These are phyloP conservation scores for Tragulus kanchil DNA, from an alignment of 2,113 vertebrate species.

Conservation along the genomic window DNA sequence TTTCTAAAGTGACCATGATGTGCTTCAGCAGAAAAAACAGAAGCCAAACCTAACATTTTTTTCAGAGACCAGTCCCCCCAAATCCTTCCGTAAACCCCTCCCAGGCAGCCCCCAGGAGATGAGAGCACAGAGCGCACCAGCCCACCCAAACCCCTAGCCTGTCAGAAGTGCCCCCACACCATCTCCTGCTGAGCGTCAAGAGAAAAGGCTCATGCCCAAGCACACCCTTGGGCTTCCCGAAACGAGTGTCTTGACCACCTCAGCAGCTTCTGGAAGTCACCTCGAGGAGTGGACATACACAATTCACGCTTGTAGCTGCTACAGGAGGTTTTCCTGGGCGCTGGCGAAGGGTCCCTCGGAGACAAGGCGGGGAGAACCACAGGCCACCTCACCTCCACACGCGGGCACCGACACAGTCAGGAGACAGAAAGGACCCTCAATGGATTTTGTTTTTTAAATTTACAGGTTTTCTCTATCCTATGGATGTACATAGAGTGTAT, in stretches of 20 bases:
- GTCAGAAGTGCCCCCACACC: neutral
- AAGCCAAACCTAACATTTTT: neutral
- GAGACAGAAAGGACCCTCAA: neutral
- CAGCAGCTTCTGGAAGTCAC: neutral
- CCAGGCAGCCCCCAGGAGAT: neutral
- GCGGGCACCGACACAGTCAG: neutral
- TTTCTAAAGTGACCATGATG: neutral
- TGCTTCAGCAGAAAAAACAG: neutral
- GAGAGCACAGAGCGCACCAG: too few relatives aligned
- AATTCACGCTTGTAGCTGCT: neutral
- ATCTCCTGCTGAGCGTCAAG: neutral
- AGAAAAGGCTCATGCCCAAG: neutral
- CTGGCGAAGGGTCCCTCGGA: neutral
- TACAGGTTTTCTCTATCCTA: neutral
- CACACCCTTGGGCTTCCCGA: neutral
- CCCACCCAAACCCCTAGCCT: neutral
- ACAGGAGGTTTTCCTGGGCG: neutral
- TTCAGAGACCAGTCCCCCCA: neutral
- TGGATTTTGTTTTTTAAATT: neutral
- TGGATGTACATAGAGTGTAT: neutral
- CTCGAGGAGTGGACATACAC: accelerated
- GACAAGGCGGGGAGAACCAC: neutral
- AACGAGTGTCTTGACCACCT: neutral
- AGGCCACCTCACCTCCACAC: neutral
- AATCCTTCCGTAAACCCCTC: neutral